Conservation (phyloP, 2,113 vertebrate species). For the Calypte anna region DNA sequence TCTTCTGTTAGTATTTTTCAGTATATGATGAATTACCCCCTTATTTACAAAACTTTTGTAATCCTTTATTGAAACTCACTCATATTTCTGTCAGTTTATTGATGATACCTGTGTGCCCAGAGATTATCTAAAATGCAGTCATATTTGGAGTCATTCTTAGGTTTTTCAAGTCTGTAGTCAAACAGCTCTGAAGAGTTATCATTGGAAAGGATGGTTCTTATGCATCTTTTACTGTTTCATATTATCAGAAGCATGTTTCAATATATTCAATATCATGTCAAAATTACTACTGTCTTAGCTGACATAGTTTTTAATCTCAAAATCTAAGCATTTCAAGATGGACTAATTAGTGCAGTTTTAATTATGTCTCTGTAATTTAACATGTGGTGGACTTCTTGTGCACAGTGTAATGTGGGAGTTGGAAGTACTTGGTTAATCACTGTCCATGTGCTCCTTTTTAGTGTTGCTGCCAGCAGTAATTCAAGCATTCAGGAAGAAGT, state of each 20-base stretch:
- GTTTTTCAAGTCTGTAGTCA: background rate
- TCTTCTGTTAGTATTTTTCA: background rate
- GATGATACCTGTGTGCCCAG: background rate
- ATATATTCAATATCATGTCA: background rate
- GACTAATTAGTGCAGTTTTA: background rate
- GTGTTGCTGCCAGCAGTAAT: constrained; percentile 70
- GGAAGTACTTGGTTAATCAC: background rate
- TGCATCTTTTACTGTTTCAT: background rate
- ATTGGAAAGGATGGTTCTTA: background rate
- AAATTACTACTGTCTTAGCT: background rate
- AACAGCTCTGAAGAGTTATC: background rate
- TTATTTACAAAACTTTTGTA: background rate
- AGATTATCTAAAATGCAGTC: background rate
- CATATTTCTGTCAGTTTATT: background rate
- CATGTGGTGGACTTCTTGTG: background rate
- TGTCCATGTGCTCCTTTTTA: background rate
- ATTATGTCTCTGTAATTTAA: background rate
- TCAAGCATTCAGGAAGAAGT: constrained; percentile 82
- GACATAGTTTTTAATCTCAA: background rate
- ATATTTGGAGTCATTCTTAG: background rate
- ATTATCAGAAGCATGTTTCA: background rate
- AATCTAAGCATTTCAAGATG: background rate
- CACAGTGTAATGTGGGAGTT: background rate
- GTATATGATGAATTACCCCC: background rate
- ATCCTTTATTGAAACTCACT: background rate